These are phyloP conservation scores for Metallyticus violacea DNA, from an alignment of 2,888 invertebrate species.

Conservation along the genomic window DNA sequence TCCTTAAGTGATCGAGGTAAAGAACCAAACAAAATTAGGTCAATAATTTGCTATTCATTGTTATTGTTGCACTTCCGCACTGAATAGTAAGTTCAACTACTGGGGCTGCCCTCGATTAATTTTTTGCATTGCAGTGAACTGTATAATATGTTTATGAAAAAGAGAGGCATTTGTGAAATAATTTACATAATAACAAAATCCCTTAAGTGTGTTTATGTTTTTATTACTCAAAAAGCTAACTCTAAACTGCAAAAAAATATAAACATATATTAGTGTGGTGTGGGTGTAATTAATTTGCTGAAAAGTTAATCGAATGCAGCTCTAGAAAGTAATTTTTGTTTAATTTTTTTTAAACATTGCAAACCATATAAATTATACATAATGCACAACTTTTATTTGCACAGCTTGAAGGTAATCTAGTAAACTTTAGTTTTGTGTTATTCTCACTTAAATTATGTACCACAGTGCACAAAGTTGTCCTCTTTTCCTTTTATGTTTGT, in stretches of 20 bases:
- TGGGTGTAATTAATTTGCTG: background rate
- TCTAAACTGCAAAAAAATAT: too few species aligned
- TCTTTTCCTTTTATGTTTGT: background rate
- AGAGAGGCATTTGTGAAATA: too few species aligned
- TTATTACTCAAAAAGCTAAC: too few species aligned
- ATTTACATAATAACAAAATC: too few species aligned
- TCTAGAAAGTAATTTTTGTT: background rate
- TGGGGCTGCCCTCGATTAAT: background rate
- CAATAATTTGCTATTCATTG: background rate
- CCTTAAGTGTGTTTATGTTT: too few species aligned
- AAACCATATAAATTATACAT: background rate
- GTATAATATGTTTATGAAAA: too few species aligned
- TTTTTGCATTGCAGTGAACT: background rate
- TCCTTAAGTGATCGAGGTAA: constrained; percentile 15
- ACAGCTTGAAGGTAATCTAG: background rate
- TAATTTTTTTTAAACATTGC: background rate
- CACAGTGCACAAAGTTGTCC: background rate
- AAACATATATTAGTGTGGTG: too few species aligned
- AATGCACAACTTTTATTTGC: background rate
- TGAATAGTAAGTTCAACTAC: background rate
- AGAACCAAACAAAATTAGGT: background rate
- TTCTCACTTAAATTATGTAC: background rate
- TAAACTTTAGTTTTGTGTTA: background rate
- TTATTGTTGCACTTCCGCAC: background rate
- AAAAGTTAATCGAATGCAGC: background rate